phyloP scores from a whole-genome alignment of 2,113 vertebrate species.

The Carettochelys insculpta region DNA sequence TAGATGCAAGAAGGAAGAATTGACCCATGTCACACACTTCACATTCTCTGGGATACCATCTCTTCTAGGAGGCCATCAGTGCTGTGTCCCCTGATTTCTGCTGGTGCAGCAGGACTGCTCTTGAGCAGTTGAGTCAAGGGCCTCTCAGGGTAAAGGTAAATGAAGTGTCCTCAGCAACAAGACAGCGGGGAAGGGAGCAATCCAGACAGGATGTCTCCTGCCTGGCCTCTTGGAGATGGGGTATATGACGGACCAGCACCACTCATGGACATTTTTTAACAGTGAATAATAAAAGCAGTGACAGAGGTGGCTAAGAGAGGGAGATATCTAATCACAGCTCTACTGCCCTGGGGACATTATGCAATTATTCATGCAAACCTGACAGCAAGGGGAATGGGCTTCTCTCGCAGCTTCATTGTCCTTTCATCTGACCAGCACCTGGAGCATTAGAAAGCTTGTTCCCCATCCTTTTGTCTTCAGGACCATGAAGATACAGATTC shows the following conservation, averaged over 20 bases:
- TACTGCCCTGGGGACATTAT: not conserved
- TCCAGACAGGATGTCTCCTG: not conserved
- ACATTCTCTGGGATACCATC: no score
- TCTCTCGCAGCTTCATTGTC: not conserved
- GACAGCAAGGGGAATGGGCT: not conserved
- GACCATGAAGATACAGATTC: not conserved
- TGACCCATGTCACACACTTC: no score
- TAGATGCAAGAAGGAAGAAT: not conserved
- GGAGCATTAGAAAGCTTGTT: not conserved
- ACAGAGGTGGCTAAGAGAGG: not conserved
- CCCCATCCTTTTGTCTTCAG: not conserved
- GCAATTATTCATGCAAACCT: not conserved
- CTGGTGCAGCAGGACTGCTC: not conserved
- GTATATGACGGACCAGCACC: not conserved
- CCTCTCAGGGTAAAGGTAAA: not conserved
- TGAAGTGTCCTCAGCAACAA: not conserved
- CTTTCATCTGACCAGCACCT: not conserved
- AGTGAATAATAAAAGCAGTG: not conserved
- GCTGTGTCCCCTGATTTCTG: not conserved
- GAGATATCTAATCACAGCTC: not conserved
- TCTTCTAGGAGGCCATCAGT: not conserved
- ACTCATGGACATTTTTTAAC: not conserved
- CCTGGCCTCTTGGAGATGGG: not conserved
- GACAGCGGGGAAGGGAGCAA: not conserved
- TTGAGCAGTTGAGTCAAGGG: not conserved